Conservation (phyloP, 2,113 vertebrate species). For the Acinonyx jubatus region DNA sequence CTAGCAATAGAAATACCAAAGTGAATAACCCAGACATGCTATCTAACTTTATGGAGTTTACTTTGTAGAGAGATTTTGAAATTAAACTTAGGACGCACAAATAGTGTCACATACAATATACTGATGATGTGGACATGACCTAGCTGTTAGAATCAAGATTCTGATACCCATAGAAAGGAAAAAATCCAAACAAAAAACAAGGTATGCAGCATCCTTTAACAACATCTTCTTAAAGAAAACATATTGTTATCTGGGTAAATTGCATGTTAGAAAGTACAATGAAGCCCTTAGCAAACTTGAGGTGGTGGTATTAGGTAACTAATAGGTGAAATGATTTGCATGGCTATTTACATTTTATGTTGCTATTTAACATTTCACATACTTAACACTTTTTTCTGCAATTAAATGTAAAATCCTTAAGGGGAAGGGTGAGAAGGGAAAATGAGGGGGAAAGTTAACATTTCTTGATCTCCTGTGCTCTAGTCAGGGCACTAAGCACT, state of each 20-base stretch:
- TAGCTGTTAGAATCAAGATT: neutral
- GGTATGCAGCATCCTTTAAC: neutral
- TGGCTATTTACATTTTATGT: constrained; percentile 29
- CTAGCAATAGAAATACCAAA: neutral
- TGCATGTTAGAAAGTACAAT: neutral
- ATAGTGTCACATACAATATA: neutral
- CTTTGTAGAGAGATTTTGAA: neutral
- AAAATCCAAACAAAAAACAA: neutral
- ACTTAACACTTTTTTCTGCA: neutral
- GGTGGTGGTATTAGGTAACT: constrained; percentile 5
- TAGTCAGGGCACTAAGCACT: neutral
- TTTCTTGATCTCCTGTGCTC: neutral
- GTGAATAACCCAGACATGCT: neutral
- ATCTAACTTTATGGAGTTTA: neutral
- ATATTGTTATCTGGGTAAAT: neutral
- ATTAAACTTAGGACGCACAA: neutral
- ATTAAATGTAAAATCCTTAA: constrained; percentile 38
- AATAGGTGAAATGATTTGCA: neutral
- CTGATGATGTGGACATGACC: neutral
- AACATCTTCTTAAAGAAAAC: neutral
- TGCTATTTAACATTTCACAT: neutral
- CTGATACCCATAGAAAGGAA: neutral
- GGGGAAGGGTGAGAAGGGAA: neutral
- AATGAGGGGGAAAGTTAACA: neutral
- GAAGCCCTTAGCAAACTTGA: neutral